Base-by-base conservation (phyloP, 2,888 invertebrate species). In the Leptogaster cylindrica region DNA sequence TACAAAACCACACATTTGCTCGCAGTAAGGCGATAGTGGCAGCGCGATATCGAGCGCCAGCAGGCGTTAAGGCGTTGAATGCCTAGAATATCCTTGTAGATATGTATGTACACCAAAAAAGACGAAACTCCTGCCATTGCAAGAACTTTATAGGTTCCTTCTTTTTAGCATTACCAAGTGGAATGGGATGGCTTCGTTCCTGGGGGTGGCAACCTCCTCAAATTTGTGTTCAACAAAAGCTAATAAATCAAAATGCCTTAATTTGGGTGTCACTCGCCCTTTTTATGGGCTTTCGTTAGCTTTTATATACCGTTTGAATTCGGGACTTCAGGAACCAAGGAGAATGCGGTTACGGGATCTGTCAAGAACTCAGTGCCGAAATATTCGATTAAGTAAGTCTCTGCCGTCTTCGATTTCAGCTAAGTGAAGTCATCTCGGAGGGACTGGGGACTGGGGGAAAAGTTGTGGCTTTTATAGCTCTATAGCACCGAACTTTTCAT, bases 231-330 rank as follows among this genome's bases (percentile, higher is more conserved):
- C 65, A 55, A 58, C 65, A 46, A 65, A 27, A 65, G 65, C 58
- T 68, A 68, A 68, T 68, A 68, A 68, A 68, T 68, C 68, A 68
- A 68, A 68, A 65, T 65, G 68, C 55, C 68, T 68, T 68, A 68
- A 68, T 68, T 68, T 68, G 68, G 65, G 58, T 68, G 68, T 68
- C 68, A 68, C 65, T 65, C 48, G 68, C 68, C 46, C 46, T 65
- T 68, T 68, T 68, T 68, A 61, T 61, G 61, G 61, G 61, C 61
- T 61, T 61, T 61, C 44, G 41, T 61, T 44, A 61, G 44, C 61
- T 61, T 61, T 61, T 61, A 61, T 28, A 61, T 44, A 61, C 44
- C 61, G 48, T 27, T 20, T 48, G 23, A 12, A 25, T 25, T 25
- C 18, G 25, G 6, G 25, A 5, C 12, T 3, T 25, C 4, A 27